Evolutionary conservation across 2,113 vertebrate genomes (phyloP).

Genomic region (Spilogale gracilis): DNA sequence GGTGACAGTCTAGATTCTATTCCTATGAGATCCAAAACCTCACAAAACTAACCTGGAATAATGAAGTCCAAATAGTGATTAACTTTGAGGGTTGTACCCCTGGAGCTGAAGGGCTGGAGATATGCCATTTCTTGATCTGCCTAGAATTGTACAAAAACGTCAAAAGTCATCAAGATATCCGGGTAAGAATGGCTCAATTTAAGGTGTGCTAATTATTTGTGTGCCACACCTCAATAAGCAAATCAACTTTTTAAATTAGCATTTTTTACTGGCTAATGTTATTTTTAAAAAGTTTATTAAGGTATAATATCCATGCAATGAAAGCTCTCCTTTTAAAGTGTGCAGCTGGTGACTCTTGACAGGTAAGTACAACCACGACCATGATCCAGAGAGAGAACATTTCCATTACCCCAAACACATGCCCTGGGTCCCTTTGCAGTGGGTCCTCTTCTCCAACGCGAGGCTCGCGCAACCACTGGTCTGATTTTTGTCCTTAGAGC

Average conservation of each 20-base stretch:
- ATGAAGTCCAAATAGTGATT: not conserved
- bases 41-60: not conserved
- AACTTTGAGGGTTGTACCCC: not conserved
- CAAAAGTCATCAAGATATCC: not conserved
- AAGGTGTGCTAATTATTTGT: not conserved
- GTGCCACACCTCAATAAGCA: not conserved
- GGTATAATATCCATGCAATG: not conserved
- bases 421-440: not conserved
- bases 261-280: not conserved
- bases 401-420: not conserved
- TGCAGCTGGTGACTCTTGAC: not conserved
- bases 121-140: not conserved
- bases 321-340: not conserved
- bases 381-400: not conserved
- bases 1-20: too few relatives aligned
- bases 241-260: not conserved
- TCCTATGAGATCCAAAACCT: not conserved
- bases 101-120: not conserved
- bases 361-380: too few relatives aligned
- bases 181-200: not conserved
- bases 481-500: not conserved
- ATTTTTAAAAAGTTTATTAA: not conserved
- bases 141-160: not conserved
- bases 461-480: not conserved
- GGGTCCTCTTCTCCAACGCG: fast-evolving